Evolutionary conservation across 2,797 vertebrate species (phyloP).

Genomic region (Erpetoichthys calabaricus): DNA sequence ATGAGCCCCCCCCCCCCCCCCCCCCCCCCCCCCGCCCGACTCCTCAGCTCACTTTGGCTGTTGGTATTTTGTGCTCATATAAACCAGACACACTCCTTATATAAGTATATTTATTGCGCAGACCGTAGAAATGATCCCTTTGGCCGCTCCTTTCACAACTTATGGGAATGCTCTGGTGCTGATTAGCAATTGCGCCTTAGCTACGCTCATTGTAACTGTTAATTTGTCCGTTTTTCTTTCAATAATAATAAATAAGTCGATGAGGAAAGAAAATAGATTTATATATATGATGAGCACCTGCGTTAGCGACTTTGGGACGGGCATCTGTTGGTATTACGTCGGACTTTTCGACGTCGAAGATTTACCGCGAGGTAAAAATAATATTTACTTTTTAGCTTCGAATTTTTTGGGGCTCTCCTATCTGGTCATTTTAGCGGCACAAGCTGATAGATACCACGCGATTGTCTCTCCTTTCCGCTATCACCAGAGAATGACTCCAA

Average conservation of each 20-base stretch:
- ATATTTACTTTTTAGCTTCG: slow-evolving; percentile 39
- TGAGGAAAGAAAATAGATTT: slow-evolving; percentile 31
- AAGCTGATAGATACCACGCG: slow-evolving; percentile 56
- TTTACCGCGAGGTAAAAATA: slow-evolving; percentile 29
- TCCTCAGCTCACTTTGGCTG: too few relatives aligned
- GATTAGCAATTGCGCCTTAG: slow-evolving; percentile 37
- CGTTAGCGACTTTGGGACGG: slow-evolving; percentile 50
- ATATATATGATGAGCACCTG: slow-evolving; percentile 17
- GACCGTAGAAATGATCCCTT: neutral
- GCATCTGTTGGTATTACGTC: slow-evolving; percentile 50
- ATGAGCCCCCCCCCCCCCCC: too few relatives aligned
- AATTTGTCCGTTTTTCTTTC: slow-evolving; percentile 47
- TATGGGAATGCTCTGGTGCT: slow-evolving; percentile 44
- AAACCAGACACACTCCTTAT: too few relatives aligned
- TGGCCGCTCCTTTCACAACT: slow-evolving; percentile 36
- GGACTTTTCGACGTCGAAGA: slow-evolving; percentile 49
- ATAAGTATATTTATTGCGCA: too few relatives aligned
- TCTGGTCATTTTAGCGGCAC: slow-evolving; percentile 53
- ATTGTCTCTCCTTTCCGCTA: slow-evolving; percentile 38
- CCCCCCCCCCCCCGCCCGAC: too few relatives aligned
- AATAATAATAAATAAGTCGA: slow-evolving; percentile 35
- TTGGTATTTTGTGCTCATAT: too few relatives aligned
- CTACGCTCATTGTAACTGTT: slow-evolving; percentile 37
- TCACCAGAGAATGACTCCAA: slow-evolving; percentile 7
- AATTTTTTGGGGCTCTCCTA: slow-evolving; percentile 58